Percentiles rank a stretch among this genome's conserved stretches.
phyloP scores from a whole-genome alignment of 37 sponge, comb jelly and placozoan genomes.

The Chondrosia reniformis region DNA sequence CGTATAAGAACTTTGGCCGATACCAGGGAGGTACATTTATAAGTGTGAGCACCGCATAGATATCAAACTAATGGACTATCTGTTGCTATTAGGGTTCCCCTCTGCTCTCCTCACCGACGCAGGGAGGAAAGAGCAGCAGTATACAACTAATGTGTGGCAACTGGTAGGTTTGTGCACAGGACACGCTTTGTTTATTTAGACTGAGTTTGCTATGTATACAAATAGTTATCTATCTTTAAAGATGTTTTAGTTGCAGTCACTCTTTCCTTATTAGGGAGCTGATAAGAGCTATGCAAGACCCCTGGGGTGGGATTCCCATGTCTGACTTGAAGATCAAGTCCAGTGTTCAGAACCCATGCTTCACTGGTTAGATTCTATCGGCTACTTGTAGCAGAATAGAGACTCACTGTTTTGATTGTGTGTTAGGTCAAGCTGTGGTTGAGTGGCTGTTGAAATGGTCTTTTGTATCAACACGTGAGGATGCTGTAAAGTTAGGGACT shows the following conservation, averaged over 20 bases:
- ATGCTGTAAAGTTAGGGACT: background rate
- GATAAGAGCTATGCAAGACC: slow-evolving; percentile 72
- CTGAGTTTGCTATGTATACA: too few species aligned
- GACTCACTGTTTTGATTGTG: background rate
- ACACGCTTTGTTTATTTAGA: too few species aligned
- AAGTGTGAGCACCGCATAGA: background rate
- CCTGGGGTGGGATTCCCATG: slow-evolving; percentile 39
- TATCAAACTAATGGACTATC: too few species aligned
- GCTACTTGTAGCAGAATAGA: background rate
- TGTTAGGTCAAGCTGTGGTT: background rate
- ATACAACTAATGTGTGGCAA: background rate
- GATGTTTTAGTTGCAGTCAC: background rate
- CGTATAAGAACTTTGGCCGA: slow-evolving; percentile 49
- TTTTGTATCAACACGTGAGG: background rate
- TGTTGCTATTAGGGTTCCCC: too few species aligned
- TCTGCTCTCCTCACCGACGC: too few species aligned
- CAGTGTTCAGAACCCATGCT: slow-evolving; percentile 15
- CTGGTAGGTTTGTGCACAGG: background rate
- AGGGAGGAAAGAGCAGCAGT: background rate
- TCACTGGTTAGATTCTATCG: slow-evolving; percentile 40
- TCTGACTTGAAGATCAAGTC: slow-evolving; percentile 9
- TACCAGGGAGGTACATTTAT: background rate
- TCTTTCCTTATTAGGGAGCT: slow-evolving; percentile 34
- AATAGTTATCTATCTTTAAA: too few species aligned
- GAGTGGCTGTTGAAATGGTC: slow-evolving; percentile 2